Evolutionary conservation across 2,113 vertebrate species (phyloP), one percentile per base, ranked within the genome.

Genomic region (Sorex araneus): DNA sequence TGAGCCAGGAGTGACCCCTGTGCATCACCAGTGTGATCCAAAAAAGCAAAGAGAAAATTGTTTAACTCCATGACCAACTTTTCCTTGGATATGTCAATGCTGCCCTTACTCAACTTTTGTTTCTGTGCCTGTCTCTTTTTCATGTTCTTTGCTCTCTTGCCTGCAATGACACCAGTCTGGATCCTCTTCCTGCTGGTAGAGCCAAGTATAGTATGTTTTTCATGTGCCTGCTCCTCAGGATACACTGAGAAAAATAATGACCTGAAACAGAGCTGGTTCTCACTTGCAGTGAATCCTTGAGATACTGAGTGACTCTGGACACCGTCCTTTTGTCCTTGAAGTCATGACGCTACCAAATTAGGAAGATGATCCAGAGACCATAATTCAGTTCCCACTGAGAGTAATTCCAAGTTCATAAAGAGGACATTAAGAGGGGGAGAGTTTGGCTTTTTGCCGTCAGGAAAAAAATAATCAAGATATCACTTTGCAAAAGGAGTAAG

Each of bases 401-500:
- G 11, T 79, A 88, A 73, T 30, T 94, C 30, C 81, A 93, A 93
- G 94, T 95, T 96, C 86, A 96, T 90, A 75, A 80, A 92, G 93
- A 95, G 93, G 80, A 92, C 86, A 95, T 93, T 83, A 86, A 95
- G 21, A 93, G 69, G 79, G 60, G 93, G 74, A 95, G 82, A 91
- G 83, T 34, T 95, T 94, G 94, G 93, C 91, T 81, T 30, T 66
- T 36, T 92, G 91, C 84, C 86, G 89, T 67, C 57, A 36, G 76
- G 84, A 45, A 85, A 94, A 94, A 92, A 94, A 92, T 94, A 95
- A 94, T 95, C 86, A 96, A 94, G 86, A 84, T 94, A 95, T 94
- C 92, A 95, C 43, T 96, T 95, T 95, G 91, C 93, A 91, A 81
- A 94, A 78, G 15, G 25, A 74, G 43, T 86, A 94, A 94, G 89